Conservation (phyloP, 2,797 vertebrate genomes). For the Onychomys leucogaster region DNA sequence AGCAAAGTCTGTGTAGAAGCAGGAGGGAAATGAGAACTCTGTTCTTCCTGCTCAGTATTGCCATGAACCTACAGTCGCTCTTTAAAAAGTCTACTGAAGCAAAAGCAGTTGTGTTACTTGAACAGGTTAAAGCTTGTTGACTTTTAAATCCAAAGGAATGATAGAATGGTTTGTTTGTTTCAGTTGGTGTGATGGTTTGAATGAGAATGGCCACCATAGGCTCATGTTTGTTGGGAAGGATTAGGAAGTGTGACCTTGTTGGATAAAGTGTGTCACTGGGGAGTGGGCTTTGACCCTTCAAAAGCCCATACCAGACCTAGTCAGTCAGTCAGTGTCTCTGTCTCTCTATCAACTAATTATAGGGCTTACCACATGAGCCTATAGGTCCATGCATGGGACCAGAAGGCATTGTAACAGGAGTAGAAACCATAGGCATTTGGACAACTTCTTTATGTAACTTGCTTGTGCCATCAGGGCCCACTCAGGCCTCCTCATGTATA, state of each 20-base stretch:
- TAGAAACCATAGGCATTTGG: not conserved
- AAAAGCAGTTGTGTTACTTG: not conserved
- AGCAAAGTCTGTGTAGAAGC: not conserved
- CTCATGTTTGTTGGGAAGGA: not conserved
- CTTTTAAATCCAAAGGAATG: not conserved
- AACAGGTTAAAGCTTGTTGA: not conserved
- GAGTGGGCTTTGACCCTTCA: not conserved
- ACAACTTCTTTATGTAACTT: not conserved
- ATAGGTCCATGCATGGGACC: not conserved
- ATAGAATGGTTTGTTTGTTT: not conserved
- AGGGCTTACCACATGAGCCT: not conserved
- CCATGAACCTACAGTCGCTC: not conserved
- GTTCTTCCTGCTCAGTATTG: not conserved
- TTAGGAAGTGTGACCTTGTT: not conserved
- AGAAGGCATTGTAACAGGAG: not conserved
- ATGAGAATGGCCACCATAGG: not conserved
- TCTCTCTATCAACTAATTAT: not conserved
- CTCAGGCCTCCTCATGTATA: not conserved
- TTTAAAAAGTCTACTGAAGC: not conserved
- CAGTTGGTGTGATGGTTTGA: not conserved
- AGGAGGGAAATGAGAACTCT: not conserved
- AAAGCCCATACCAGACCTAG: no score
- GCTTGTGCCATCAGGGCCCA: no score
- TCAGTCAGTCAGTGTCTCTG: not conserved
- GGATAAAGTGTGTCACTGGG: not conserved